Conservation (phyloP, 2,797 vertebrate genomes). For the Artibeus jamaicensis region DNA sequence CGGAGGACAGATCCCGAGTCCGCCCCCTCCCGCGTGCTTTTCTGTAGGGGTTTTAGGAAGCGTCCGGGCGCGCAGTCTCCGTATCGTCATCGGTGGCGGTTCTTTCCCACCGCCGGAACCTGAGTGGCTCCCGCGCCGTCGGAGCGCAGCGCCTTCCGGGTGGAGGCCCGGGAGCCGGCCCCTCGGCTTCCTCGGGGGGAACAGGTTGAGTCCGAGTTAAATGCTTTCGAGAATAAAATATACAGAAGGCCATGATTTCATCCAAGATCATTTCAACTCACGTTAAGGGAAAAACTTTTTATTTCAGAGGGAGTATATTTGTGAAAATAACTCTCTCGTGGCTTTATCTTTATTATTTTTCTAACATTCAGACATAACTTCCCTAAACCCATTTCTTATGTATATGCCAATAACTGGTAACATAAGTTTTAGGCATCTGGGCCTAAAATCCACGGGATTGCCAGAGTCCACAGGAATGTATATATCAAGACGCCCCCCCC, state of each 20-base stretch:
- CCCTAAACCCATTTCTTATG: neutral
- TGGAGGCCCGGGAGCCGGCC: neutral
- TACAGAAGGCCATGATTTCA: neutral
- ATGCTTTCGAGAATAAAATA: neutral
- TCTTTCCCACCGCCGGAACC: neutral
- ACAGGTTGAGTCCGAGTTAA: too few relatives aligned
- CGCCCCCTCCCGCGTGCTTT: neutral
- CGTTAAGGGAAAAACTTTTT: neutral
- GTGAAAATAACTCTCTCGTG: neutral
- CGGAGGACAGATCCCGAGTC: neutral
- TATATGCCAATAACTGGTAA: neutral
- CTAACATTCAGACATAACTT: neutral
- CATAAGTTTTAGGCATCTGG: neutral
- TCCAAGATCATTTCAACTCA: neutral
- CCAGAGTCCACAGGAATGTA: neutral
- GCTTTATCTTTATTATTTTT: neutral
- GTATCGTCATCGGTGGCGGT: neutral
- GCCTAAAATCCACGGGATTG: neutral
- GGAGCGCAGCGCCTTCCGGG: neutral
- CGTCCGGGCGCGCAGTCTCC: neutral
- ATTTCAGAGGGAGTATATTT: neutral
- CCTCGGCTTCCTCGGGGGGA: neutral
- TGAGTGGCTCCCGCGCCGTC: accelerated
- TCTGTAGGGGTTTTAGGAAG: neutral
- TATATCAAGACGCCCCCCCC: neutral